Evolutionary conservation across 2,113 vertebrate genomes (phyloP), one percentile per base, ranked within the genome.

Genomic region (Rhodinocichla rosea): DNA sequence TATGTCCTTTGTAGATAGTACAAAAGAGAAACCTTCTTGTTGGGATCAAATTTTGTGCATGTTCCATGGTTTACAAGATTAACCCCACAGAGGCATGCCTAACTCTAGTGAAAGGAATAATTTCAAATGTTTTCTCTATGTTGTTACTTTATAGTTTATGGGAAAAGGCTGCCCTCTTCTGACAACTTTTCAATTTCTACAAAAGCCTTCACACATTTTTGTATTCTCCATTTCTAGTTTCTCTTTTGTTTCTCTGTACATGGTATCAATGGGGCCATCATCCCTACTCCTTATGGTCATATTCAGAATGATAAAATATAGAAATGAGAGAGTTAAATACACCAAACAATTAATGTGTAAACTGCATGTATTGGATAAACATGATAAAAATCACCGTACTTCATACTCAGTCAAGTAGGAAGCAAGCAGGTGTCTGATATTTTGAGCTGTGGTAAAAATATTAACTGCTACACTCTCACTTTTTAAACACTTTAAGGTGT

Each of bases 151-250:
- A 87, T 24, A 87, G 68, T 96, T 83, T 60, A 82, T 93, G 87
- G 85, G 96, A 95, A 96, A 90, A 97, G 92, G 83, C 96, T 97
- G 97, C 96, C 97, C 97, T 94, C 96, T 97, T 95, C 95, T 97
- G 97, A 95, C 94, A 83, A 70, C 2, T 83, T 77, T 64, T 67
- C 50, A 4, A 33, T 83, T 91, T 88, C 37, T 75, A 73, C 2
- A 4, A 57, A 89, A 87, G 60, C 40, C 35, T 52, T 64, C 19
- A 47, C 40, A 57, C 4, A 8, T 73, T 90, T 88, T 65, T 83
- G 27, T 86, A 17, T 42, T 32, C 30, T 65, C 7, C 27, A 33
- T 32, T 92, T 64, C n/a, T 7, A 33, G 12, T 53, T 83, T 62
- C 50, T 57, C 33, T 17, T 93, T 93, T 81, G 59, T 59, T 85